These are phyloP conservation scores for Pristis pectinata DNA, from an alignment of 2,797 vertebrate species.

Conservation along the genomic window DNA sequence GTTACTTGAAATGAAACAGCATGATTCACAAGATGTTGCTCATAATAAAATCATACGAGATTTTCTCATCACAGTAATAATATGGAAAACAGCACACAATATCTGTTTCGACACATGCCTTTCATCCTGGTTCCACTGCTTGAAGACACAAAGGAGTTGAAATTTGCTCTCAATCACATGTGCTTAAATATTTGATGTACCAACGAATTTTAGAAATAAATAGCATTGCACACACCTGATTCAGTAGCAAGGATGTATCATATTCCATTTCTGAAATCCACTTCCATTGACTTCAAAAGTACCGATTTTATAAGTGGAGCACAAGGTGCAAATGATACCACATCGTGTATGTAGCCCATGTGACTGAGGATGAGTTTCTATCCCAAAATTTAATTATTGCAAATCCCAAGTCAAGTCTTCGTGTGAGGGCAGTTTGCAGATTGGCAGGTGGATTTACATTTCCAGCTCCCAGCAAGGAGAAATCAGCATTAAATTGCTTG, in stretches of 20 bases:
- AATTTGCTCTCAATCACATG: too few relatives aligned
- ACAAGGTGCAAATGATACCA: too few relatives aligned
- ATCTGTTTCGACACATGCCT: background rate
- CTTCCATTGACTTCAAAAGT: too few relatives aligned
- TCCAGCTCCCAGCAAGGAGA: background rate
- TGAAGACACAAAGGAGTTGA: background rate
- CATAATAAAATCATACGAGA: background rate
- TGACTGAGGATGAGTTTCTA: too few relatives aligned
- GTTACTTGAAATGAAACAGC: too few relatives aligned
- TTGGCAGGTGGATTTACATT: background rate
- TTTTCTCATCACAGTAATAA: background rate
- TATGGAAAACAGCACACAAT: background rate
- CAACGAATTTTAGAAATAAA: too few relatives aligned
- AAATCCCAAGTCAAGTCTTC: background rate
- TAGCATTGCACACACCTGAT: too few relatives aligned
- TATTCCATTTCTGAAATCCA: too few relatives aligned
- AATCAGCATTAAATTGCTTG: slow-evolving; percentile 2
- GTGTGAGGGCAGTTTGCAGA: background rate
- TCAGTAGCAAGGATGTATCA: too few relatives aligned
- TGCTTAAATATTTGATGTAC: too few relatives aligned
- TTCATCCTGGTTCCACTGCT: background rate
- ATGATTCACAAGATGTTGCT: background rate
- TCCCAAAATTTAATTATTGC: background rate
- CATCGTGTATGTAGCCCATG: too few relatives aligned
- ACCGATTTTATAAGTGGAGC: too few relatives aligned